These are phyloP conservation scores for Nomada fabriciana DNA, from an alignment of 2,888 invertebrate genomes.

Conservation along the genomic window DNA sequence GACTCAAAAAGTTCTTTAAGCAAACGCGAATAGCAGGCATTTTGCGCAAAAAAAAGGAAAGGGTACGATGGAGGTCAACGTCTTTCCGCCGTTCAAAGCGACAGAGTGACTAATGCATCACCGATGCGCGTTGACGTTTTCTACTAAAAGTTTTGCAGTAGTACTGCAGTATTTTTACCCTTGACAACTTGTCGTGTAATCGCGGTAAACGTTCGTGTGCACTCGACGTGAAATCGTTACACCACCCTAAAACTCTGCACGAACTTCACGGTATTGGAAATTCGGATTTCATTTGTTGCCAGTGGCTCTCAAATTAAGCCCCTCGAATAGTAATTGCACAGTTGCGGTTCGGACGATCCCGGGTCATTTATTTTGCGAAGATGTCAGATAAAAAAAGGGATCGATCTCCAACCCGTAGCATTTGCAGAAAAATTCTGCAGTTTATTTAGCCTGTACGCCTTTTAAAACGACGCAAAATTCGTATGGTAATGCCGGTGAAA, in stretches of 20 bases:
- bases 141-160: constrained; percentile 58
- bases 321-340: too few relatives aligned
- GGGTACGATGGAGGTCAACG: constrained; percentile 26
- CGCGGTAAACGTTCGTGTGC: constrained; percentile 59
- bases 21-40: not conserved
- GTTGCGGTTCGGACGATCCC: not conserved
- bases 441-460: too few relatives aligned
- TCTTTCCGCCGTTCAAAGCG: constrained; percentile 34
- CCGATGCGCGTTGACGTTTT: constrained; percentile 36
- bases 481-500: not conserved
- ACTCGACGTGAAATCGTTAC: constrained; percentile 58
- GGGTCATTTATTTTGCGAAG: not conserved
- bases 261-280: constrained; percentile 50
- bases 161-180: constrained; percentile 73
- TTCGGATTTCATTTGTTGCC: constrained; percentile 30
- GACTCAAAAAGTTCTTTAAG: not conserved
- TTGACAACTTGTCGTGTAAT: constrained; percentile 68
- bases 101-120: constrained; percentile 36
- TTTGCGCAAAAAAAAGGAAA: not conserved
- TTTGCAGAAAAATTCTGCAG: too few relatives aligned
- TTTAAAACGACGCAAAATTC: too few relatives aligned
- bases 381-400: not conserved
- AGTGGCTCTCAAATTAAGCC: constrained; percentile 22
- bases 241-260: constrained; percentile 42
- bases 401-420: not conserved